Conservation (phyloP, 2,797 vertebrate genomes). For the Melanitta fusca region DNA sequence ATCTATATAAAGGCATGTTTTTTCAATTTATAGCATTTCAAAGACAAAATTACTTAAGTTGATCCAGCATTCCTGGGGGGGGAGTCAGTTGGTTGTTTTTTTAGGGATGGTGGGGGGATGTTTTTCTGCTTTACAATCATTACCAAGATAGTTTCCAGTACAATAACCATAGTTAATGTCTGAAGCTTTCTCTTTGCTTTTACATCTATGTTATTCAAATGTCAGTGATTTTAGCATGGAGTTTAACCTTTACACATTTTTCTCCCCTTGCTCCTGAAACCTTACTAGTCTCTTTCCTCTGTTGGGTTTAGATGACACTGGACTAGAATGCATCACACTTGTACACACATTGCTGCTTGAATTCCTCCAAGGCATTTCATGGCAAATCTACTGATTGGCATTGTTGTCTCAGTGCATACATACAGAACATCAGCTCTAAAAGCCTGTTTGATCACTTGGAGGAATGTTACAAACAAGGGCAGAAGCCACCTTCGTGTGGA, state of each 20-base stretch:
- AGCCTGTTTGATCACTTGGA: background rate
- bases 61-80: background rate
- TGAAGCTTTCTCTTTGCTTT: slow-evolving; percentile 59
- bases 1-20: background rate
- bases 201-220: slow-evolving; percentile 72
- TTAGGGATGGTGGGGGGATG: background rate
- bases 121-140: slow-evolving; percentile 29
- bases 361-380: slow-evolving; percentile 36
- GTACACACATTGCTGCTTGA: background rate
- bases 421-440: background rate
- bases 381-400: background rate
- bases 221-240: slow-evolving; percentile 74
- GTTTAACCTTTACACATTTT: slow-evolving; percentile 71
- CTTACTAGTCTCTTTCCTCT: slow-evolving; percentile 28
- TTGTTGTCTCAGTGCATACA: background rate
- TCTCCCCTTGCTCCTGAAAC: slow-evolving; percentile 41
- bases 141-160: slow-evolving; percentile 54
- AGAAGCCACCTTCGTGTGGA: background rate
- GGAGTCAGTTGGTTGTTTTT: background rate
- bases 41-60: background rate
- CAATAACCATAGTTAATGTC: slow-evolving; percentile 50
- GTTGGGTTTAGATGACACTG: slow-evolving; percentile 3
- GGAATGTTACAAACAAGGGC: background rate
- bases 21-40: background rate
- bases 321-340: background rate